These are phyloP conservation scores for Loris lydekkerianus DNA, from an alignment of 2,797 vertebrate genomes.

Conservation along the genomic window DNA sequence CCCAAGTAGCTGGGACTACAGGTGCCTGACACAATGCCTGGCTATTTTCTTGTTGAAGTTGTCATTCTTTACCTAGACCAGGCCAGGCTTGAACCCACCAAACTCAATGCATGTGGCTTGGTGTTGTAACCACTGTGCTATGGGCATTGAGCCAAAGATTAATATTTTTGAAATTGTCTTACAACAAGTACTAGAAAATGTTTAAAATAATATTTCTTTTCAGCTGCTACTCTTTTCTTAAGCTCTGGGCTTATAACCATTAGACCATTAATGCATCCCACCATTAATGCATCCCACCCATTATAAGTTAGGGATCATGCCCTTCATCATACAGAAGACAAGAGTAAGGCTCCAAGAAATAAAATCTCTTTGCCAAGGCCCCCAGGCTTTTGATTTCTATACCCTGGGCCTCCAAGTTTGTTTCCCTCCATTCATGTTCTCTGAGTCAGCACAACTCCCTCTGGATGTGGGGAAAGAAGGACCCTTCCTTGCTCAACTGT, in stretches of 20 bases:
- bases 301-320: not conserved
- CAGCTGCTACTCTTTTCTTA: not conserved
- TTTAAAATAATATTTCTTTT: not conserved
- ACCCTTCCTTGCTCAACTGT: fast-evolving
- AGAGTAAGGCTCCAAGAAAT: not conserved
- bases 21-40: too few species aligned
- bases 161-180: not conserved
- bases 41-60: too few species aligned
- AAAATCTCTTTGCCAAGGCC: not conserved
- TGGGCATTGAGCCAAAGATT: not conserved
- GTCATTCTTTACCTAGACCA: too few species aligned
- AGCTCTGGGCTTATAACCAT: not conserved
- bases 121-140: too few species aligned
- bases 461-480: too few species aligned
- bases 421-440: not conserved
- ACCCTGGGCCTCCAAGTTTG: too few species aligned
- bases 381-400: not conserved
- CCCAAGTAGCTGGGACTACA: too few species aligned
- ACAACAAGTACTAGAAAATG: not conserved
- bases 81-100: too few species aligned
- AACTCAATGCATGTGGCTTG: too few species aligned
- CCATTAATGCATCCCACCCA: not conserved
- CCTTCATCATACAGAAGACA: not conserved
- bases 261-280: not conserved
- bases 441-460: not conserved